Evolutionary conservation across 2,888 invertebrate species (phyloP), one percentile per base, ranked within the genome.

Genomic region (Tachina grossa): DNA sequence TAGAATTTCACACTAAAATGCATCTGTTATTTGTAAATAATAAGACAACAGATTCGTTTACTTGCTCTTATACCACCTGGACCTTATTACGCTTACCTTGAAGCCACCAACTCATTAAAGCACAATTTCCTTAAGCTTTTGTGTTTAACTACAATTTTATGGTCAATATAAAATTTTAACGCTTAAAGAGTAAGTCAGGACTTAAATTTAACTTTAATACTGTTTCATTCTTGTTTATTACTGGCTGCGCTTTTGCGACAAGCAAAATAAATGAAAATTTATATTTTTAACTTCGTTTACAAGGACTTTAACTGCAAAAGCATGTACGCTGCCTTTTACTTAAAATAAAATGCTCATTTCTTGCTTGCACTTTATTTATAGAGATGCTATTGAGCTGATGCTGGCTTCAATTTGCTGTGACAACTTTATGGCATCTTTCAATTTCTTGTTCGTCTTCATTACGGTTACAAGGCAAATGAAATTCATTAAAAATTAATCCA

Each of bases 401-500:
- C 45, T 14, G 43, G 10, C 49, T 6, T 19, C 9, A 43, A 57
- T 55, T 66, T 57, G 14, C 47, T 31, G 45, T 63, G 79, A 75
- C 79, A 82, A 59, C 65, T 85, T 85, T 79, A 85, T 83, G 85
- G 79, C 75, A 79, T 72, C 85, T 66, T 79, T 79, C 79, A 82
- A 79, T 74, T 81, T 51, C 83, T 61, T 72, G 47, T 66, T 61
- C n/a, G 51, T 66, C 59, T 66, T 66, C 11, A 57, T 74, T 74
- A 22, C 45, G 11, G 5, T 41, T 77, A 16, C 74, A 80, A 74
- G 74, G 76, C 69, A 78, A 86, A 77, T 85, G 87, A 89, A 90
- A 91, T 90, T 90, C 90, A 90, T 90, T 90, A 91, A 90, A 90
- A 90, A 90, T 90, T 91, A 91, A 90, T 91, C 88, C 80, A 74